These are phyloP conservation scores for Endomychus coccineus DNA, from an alignment of 2,888 invertebrate genomes.

Conservation along the genomic window DNA sequence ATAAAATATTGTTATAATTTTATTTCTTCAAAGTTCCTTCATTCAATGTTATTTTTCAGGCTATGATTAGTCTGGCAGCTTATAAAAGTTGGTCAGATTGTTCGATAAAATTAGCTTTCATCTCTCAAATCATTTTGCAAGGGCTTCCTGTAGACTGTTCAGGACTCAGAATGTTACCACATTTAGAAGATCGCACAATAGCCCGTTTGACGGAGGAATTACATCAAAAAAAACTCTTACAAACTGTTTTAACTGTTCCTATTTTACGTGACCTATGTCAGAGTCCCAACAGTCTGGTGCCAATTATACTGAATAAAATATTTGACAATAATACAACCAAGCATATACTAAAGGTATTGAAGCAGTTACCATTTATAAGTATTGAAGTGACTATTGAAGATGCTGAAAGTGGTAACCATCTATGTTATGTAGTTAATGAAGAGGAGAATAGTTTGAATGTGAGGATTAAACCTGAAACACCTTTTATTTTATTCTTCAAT, in stretches of 20 bases:
- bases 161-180: constrained; percentile 69
- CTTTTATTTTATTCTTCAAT: constrained; percentile 33
- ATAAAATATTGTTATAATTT: no score
- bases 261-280: constrained; percentile 13
- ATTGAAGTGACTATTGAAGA: constrained; percentile 26
- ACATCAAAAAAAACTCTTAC: constrained; percentile 18
- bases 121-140: constrained; percentile 88
- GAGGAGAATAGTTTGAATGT: constrained; percentile 30
- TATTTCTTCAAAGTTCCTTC: no score
- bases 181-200: constrained; percentile 59
- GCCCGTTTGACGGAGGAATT: constrained; percentile 51
- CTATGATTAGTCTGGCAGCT: constrained; percentile 91
- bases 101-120: constrained; percentile 65
- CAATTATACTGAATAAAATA: constrained; percentile 21
- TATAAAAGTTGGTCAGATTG: constrained; percentile 85
- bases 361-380: constrained; percentile 35
- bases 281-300: constrained; percentile 16
- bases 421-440: constrained; percentile 13
- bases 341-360: constrained; percentile 32
- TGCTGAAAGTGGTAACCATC: constrained; percentile 15
- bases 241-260: constrained; percentile 10
- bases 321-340: constrained; percentile 25
- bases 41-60: constrained; percentile 59
- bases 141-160: constrained; percentile 78
- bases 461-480: constrained; percentile 42